These are phyloP conservation scores for Lamellibrachia luymesi DNA, from an alignment of 1,140 invertebrate genomes.

Conservation along the genomic window DNA sequence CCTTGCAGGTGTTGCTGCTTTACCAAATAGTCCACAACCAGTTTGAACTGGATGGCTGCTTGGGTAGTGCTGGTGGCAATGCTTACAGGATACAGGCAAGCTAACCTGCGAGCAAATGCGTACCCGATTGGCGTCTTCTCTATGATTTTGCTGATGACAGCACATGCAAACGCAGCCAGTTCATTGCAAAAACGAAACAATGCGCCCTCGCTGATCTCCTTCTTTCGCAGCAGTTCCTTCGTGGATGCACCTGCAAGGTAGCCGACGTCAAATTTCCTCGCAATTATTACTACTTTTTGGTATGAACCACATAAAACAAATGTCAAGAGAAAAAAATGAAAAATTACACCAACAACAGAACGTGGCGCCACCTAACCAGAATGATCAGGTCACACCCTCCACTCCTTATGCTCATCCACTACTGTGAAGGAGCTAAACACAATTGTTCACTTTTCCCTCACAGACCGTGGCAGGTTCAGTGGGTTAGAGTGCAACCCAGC, in stretches of 20 bases:
- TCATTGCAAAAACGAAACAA: not conserved
- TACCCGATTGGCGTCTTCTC: not conserved
- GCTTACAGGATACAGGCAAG: not conserved
- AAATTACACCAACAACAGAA: too few relatives aligned
- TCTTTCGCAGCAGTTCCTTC: not conserved
- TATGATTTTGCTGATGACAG: not conserved
- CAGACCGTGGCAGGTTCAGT: too few relatives aligned
- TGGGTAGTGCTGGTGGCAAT: not conserved
- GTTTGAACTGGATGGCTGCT: not conserved
- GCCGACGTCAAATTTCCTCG: not conserved
- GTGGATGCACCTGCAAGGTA: not conserved
- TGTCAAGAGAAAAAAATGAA: too few relatives aligned
- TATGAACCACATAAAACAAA: too few relatives aligned
- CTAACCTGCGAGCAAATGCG: not conserved
- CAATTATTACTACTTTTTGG: too few relatives aligned
- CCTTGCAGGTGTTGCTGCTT: not conserved
- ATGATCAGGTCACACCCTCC: too few relatives aligned
- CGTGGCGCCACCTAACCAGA: too few relatives aligned
- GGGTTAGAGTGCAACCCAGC: too few relatives aligned
- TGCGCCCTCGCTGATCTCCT: not conserved
- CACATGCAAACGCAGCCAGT: not conserved
- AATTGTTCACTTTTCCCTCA: too few relatives aligned
- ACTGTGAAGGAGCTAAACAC: too few relatives aligned
- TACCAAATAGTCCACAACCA: not conserved
- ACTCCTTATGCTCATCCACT: too few relatives aligned